A percentile compares a stretch with the other conserved stretches of the same genome.
Evolutionary conservation across 2,113 vertebrate species (phyloP).

Genomic region (Rhynchomys soricoides): DNA sequence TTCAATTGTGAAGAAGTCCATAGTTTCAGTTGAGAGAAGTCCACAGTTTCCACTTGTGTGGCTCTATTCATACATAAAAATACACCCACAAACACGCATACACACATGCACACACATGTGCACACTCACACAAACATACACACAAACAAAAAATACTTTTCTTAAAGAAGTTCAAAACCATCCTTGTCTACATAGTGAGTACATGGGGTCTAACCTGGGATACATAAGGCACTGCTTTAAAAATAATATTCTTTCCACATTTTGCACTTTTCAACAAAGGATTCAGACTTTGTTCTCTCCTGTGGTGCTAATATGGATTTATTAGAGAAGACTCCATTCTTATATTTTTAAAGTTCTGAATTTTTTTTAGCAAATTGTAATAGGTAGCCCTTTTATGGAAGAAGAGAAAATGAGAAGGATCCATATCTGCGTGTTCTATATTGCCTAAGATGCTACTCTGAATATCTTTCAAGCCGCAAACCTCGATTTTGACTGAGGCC

Average conservation of each 20-base stretch:
- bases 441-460: no score
- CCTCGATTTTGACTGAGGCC: not conserved
- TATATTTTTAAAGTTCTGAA: not conserved
- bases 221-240: not conserved
- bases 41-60: no score
- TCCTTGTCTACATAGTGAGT: not conserved
- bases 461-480: not conserved
- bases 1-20: no score
- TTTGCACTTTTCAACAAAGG: slow-evolving; percentile 5
- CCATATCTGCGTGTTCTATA: not conserved
- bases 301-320: not conserved
- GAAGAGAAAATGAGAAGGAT: not conserved
- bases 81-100: not conserved
- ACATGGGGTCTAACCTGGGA: not conserved
- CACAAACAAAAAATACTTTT: not conserved
- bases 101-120: rapidly evolving
- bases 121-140: not conserved
- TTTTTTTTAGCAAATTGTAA: not conserved
- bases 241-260: not conserved
- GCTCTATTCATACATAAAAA: no score
- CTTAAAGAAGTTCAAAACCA: not conserved
- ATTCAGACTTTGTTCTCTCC: not conserved
- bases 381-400: not conserved
- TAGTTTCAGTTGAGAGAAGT: no score
- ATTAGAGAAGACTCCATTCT: not conserved